A percentile compares a stretch with the other conserved stretches of the same genome.
These are phyloP conservation scores for Adelognathus sp. DNA, from an alignment of 2,888 invertebrate species.

Conservation along the genomic window DNA sequence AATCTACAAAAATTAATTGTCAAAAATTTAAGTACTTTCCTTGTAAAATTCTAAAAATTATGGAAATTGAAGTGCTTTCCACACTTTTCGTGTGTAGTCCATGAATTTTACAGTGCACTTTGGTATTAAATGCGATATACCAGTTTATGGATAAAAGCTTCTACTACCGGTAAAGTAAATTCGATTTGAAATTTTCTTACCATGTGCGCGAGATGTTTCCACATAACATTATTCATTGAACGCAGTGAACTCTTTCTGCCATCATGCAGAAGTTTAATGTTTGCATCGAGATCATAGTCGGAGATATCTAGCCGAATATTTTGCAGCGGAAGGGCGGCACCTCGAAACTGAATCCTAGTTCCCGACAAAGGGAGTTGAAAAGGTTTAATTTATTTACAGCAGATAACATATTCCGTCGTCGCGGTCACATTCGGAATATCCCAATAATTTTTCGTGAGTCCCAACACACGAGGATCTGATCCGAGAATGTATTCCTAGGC, in stretches of 20 bases:
- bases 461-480: constrained; percentile 69
- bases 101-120: too few relatives aligned
- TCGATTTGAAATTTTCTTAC: too few relatives aligned
- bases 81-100: too few relatives aligned
- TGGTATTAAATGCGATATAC: too few relatives aligned
- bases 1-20: too few relatives aligned
- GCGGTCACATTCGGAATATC: constrained; percentile 63
- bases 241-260: background rate
- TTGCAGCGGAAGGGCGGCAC: background rate
- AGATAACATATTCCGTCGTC: constrained; percentile 60
- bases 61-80: too few relatives aligned
- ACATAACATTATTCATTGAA: too few relatives aligned
- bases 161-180: too few relatives aligned
- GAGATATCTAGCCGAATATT: constrained; percentile 12
- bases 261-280: constrained; percentile 4
- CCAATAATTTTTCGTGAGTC: constrained; percentile 53
- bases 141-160: too few relatives aligned
- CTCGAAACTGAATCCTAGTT: constrained; percentile 16
- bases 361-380: constrained; percentile 70
- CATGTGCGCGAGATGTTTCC: too few relatives aligned
- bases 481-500: constrained; percentile 63
- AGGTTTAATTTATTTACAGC: constrained; percentile 73
- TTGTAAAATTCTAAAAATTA: too few relatives aligned
- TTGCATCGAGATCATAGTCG: background rate
- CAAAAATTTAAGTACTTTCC: too few relatives aligned